These are phyloP conservation scores for Myrmecophaga tridactyla DNA, from an alignment of 2,113 vertebrate genomes.

Conservation along the genomic window DNA sequence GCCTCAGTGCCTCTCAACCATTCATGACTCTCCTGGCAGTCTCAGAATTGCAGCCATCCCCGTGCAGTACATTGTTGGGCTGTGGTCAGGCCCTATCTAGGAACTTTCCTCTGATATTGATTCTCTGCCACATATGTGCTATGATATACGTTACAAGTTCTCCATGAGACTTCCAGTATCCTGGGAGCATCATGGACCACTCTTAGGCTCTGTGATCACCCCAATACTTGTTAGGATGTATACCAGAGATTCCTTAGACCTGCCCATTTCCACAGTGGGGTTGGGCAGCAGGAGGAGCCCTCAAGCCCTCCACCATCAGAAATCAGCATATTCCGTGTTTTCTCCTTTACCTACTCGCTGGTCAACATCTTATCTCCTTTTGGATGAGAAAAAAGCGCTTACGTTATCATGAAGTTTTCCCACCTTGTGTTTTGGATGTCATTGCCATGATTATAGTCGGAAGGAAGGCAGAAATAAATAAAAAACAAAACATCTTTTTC, in stretches of 20 bases:
- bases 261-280: neutral
- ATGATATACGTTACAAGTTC: neutral
- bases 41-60: neutral
- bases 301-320: neutral
- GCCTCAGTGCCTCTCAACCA: neutral
- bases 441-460: neutral
- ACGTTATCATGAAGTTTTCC: neutral
- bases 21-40: neutral
- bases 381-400: neutral
- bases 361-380: neutral
- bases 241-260: neutral
- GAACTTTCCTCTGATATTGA: neutral
- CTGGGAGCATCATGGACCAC: neutral
- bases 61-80: accelerated
- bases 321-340: neutral
- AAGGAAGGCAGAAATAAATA: neutral
- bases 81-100: neutral
- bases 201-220: neutral
- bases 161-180: neutral
- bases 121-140: neutral
- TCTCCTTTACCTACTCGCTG: neutral
- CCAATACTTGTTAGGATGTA: neutral
- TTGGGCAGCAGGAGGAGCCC: neutral
- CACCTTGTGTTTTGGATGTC: neutral
- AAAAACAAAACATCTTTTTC: neutral